A percentile compares a stretch with the other conserved stretches of the same genome.
Conservation (phyloP, 2,113 vertebrate genomes). For the Galemys pyrenaicus region DNA sequence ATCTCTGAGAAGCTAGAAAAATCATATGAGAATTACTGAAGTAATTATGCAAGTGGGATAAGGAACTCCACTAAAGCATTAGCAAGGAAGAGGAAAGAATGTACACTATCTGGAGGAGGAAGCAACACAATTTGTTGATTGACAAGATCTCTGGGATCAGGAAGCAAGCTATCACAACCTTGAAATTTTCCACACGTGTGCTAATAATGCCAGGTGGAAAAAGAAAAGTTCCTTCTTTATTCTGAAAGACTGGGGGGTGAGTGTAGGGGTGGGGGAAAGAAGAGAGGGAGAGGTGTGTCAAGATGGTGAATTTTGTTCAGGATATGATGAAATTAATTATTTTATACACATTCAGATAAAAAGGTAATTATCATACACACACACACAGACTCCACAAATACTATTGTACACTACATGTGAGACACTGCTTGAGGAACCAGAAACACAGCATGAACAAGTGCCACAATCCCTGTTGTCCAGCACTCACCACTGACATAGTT, state of each 20-base stretch:
- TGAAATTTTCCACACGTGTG: neutral
- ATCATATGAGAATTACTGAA: neutral
- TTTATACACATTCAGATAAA: neutral
- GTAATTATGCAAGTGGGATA: neutral
- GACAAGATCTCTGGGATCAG: neutral
- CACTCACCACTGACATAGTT: neutral
- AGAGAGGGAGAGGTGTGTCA: neutral
- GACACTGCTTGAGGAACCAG: neutral
- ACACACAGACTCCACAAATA: neutral
- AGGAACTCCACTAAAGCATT: too few species aligned
- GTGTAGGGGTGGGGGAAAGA: accelerated
- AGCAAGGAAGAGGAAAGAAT: neutral
- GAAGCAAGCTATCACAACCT: neutral
- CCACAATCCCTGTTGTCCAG: too few species aligned
- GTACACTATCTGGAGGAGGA: neutral
- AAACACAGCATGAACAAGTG: neutral
- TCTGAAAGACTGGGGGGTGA: neutral
- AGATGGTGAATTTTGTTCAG: neutral
- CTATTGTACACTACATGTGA: neutral
- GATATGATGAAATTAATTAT: neutral
- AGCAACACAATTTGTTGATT: neutral
- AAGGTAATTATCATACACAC: neutral
- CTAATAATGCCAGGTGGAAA: neutral
- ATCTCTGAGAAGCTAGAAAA: neutral
- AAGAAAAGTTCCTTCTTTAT: neutral